A percentile compares a stretch with the other conserved stretches of the same genome.
Evolutionary conservation across 2,888 invertebrate species (phyloP).

Genomic region (Platycheirus albimanus): DNA sequence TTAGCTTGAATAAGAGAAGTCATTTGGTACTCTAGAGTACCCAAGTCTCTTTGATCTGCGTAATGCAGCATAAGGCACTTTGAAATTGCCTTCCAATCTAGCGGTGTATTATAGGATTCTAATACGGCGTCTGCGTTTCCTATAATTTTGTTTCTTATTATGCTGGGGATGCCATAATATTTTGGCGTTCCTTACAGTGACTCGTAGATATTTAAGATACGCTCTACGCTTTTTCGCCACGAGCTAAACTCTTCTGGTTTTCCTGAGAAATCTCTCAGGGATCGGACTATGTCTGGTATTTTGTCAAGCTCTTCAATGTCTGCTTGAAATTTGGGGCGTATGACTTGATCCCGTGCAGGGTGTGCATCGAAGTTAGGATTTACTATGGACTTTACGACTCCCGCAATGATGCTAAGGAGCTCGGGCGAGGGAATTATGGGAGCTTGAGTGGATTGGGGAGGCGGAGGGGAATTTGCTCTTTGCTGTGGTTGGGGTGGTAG

Average conservation of each 20-base stretch:
- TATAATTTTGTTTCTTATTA: background rate
- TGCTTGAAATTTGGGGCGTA: background rate
- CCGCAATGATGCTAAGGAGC: background rate
- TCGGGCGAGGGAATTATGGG: background rate
- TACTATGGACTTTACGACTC: background rate
- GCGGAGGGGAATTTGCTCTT: background rate
- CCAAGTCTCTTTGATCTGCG: background rate
- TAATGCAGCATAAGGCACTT: background rate
- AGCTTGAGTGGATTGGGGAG: background rate
- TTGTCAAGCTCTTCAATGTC: background rate
- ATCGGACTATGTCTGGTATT: background rate
- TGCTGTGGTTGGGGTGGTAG: background rate
- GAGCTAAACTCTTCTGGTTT: background rate
- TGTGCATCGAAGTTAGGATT: background rate
- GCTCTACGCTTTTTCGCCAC: background rate
- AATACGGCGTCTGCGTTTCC: background rate
- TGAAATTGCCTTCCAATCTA: constrained; percentile 1
- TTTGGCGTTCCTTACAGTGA: background rate
- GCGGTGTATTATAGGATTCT: background rate
- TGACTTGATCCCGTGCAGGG: background rate
- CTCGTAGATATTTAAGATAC: constrained; percentile 3
- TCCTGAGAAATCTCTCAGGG: background rate
- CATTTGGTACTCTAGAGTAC: constrained; percentile 4
- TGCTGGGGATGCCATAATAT: background rate
- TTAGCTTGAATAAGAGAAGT: background rate